Evolutionary conservation across 1,140 invertebrate species (phyloP).

Genomic region (Drosophila sp.): DNA sequence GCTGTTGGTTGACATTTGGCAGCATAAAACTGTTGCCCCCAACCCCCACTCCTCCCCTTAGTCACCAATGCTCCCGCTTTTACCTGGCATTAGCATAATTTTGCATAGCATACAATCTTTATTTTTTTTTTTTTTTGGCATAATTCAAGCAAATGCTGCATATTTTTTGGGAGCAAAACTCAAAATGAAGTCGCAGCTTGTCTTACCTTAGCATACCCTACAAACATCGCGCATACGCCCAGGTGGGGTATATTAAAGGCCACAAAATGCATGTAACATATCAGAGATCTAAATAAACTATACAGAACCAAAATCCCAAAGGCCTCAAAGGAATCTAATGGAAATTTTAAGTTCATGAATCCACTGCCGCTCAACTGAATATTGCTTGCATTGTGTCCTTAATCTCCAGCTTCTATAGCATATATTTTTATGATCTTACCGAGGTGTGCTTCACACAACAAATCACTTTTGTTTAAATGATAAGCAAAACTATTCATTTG

Average conservation of each 20-base stretch:
- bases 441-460: too few relatives aligned
- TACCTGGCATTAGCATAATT: constrained; percentile 78
- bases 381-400: too few relatives aligned
- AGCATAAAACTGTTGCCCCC: constrained; percentile 24
- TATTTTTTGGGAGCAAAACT: constrained; percentile 69
- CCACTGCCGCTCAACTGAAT: too few relatives aligned
- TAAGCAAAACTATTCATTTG: too few relatives aligned
- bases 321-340: too few relatives aligned
- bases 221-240: too few relatives aligned
- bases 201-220: background rate
- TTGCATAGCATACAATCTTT: constrained; percentile 68
- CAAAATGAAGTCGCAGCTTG: constrained; percentile 70
- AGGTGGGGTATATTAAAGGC: background rate
- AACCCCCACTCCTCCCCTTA: background rate
- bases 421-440: too few relatives aligned
- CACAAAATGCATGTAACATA: background rate
- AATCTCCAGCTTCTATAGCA: too few relatives aligned
- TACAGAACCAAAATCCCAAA: too few relatives aligned
- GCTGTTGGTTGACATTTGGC: constrained; percentile 61
- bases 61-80: constrained; percentile 10
- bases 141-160: constrained; percentile 75
- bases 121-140: constrained; percentile 57
- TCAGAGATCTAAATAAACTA: background rate
- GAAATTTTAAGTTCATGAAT: too few relatives aligned
- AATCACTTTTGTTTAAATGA: too few relatives aligned